Percentiles rank a stretch among this genome's conserved stretches.
phyloP scores from a whole-genome alignment of 35 echinoderm and acorn worm species.

The Nesometra sesokonis region DNA sequence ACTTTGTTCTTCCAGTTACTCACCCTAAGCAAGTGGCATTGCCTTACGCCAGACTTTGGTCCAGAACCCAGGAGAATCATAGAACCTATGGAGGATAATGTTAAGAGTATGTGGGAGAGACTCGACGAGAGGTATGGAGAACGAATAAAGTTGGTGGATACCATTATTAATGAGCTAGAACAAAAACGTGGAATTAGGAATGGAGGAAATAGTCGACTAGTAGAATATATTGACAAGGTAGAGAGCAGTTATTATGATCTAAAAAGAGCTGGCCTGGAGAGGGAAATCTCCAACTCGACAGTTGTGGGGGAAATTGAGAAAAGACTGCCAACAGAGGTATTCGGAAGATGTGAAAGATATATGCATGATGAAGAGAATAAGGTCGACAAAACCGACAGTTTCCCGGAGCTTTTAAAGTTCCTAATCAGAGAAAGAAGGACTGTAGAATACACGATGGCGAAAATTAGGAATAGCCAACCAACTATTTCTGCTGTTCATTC shows the following conservation, averaged over 20 bases:
- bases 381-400: constrained; percentile 22
- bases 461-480: constrained; percentile 6
- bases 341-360: constrained; percentile 15
- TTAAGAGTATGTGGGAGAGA: constrained; percentile 16
- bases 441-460: constrained; percentile 24
- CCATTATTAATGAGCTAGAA: constrained; percentile 14
- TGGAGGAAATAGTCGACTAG: constrained; percentile 13
- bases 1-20: constrained; percentile 11
- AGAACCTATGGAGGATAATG: constrained; percentile 23
- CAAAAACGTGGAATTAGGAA: constrained; percentile 1
- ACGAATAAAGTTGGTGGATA: constrained; percentile 22
- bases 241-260: constrained; percentile 31
- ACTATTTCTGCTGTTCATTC: not conserved
- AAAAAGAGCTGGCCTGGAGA: constrained; percentile 12
- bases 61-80: not conserved
- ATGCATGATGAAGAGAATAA: constrained; percentile 28
- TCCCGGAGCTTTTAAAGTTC: constrained; percentile 15
- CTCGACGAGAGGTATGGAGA: constrained; percentile 33
- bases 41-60: constrained; percentile 9
- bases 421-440: constrained; percentile 16
- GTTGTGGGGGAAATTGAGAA: constrained; percentile 35
- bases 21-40: not conserved
- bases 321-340: constrained; percentile 8
- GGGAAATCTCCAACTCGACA: constrained; percentile 33
- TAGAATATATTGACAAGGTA: constrained; percentile 11